phyloP scores from a whole-genome alignment of 2,797 vertebrate genomes.

The Cyprinodon diabolis region DNA sequence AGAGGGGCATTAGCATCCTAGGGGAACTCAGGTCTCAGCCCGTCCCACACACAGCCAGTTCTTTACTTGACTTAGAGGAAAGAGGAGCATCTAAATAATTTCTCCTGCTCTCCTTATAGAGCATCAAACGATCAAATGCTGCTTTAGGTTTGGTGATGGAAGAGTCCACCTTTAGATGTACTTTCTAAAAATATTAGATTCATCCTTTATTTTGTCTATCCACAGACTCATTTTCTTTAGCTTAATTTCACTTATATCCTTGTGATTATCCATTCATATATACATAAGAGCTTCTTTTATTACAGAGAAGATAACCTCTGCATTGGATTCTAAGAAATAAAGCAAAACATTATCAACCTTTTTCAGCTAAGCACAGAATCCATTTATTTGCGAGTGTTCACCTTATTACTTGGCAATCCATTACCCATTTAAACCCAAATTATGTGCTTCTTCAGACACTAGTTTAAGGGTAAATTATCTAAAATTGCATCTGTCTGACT shows the following conservation, averaged over 20 bases:
- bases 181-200: conserved; percentile 2
- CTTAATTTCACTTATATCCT: conserved; percentile 6
- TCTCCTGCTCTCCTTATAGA: not conserved
- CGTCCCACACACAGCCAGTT: conserved; percentile 10
- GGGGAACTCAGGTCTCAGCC: conserved; percentile 26
- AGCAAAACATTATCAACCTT: not conserved
- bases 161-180: not conserved
- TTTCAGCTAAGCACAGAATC: not conserved
- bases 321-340: no score
- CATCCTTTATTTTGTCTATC: not conserved
- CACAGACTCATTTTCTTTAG: not conserved
- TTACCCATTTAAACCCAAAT: not conserved
- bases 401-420: not conserved
- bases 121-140: not conserved
- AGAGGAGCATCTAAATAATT: conserved; percentile 10
- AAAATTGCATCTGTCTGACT: not conserved
- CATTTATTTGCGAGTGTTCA: not conserved
- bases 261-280: conserved; percentile 43
- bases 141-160: not conserved
- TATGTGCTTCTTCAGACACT: not conserved
- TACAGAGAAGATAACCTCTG: not conserved
- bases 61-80: conserved; percentile 15
- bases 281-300: not conserved
- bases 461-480: not conserved
- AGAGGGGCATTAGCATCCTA: conserved; percentile 37